Base-by-base conservation (phyloP, 23 tunicate genomes). In the Ciona savignyi region DNA sequence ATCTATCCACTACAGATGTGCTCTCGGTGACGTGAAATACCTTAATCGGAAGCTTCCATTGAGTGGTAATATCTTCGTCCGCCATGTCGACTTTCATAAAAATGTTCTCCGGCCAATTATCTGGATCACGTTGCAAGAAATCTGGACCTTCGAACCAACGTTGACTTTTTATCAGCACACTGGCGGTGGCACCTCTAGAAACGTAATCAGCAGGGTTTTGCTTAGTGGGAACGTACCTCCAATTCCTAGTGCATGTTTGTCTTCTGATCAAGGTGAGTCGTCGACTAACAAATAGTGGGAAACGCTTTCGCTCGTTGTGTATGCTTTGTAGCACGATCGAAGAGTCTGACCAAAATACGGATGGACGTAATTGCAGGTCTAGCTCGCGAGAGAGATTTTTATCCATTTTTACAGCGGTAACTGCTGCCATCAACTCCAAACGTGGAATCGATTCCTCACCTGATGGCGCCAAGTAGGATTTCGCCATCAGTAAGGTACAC, bases 321-420 rank as follows among this genome's bases (percentile, higher is more conserved):
- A 65, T 65, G 23, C 69, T 65, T 65, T 65, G 69, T 15, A 51
- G 62, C 19, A 51, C 62, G 19, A 51, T 21, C 19, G 62, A 19
- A 21, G 62, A 51, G 62, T 65, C 69, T 19, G 69, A 20, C 69
- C 69, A 65, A 65, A 65, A 65, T 9, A 65, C 23, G 11, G 69
- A n/a, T n/a, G 61, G 61, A 15, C 20, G 61, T 49, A 49, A 49
- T 15, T 49, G 19, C 61, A 49, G 20, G 20, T 20, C 61, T 15
- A 49, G 61, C 61, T 49, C 61, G 19, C 20, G 15, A 23, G 24
- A 23, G 6, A 63, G 6, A 6, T 23, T 27, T 63, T 21, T 27
- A 27, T 21, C 67, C n/a, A 9, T 63, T 29, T 63, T 21, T 4
- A 63, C 21, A 63, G 21, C 11, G 24, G 67, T 29, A 4, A n/a